Evolutionary conservation across 2,888 invertebrate species (phyloP), one percentile per base, ranked within the genome.

Genomic region (Campopleginae sp.): DNA sequence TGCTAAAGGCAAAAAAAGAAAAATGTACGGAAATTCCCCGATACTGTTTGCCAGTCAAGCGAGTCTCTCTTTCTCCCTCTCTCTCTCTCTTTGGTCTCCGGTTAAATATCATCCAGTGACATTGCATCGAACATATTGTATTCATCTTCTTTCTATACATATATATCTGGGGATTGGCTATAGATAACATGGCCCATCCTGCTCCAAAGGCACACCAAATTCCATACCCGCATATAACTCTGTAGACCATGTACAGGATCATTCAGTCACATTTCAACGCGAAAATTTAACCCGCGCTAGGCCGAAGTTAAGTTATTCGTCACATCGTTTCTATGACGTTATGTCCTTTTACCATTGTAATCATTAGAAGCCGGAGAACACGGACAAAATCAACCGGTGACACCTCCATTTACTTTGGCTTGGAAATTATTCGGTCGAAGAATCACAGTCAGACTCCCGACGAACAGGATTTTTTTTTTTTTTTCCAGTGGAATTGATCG

Each of bases 1-100:
- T 68, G 54, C 42, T 17, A 46, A 65, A 58, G 19, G 54, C n/a
- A 33, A 63, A 70, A 38, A 44, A 75, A 70, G 81, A 81, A 38
- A 44, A 75, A 70, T 81, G 78, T 83, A 68, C 85, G 83, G 83
- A 86, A 80, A 82, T 80, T 80, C 80, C 61, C 66, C 79, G 66
- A 82, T 74, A 80, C 82, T 80, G 85, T 80, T 85, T 82, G 85
- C 70, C 85, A 80, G 82, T 85, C 85, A 80, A 82, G 82, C 85
- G 85, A 66, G 46, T 77, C 85, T 76, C 68, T 80, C 76, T n/a
- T n/a, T n/a, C n/a, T 77, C 85, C 72, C 68, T 80, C 76, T 77
- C 85, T 76, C 68, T 80, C 76, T n/a, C n/a, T n/a, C n/a, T n/a
- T n/a, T 82, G 38, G 79, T 68, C 70, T 71, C 80, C 80, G 76